These are phyloP conservation scores for Seriola quinqueradiata DNA, from an alignment of 2,113 vertebrate genomes.

Conservation along the genomic window DNA sequence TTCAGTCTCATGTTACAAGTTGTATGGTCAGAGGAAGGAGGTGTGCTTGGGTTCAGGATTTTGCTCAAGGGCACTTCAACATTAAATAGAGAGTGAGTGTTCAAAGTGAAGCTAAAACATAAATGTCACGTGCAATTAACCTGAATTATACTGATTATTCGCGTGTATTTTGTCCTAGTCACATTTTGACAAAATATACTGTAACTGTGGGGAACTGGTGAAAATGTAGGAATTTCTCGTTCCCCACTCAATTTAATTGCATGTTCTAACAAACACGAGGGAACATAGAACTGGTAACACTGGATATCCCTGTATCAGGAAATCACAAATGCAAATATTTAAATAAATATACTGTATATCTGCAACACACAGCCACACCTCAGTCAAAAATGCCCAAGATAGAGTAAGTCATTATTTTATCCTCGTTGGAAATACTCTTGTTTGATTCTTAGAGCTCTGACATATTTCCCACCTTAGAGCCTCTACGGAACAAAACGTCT, in stretches of 20 bases:
- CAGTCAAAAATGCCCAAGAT: neutral
- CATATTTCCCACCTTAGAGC: constrained; percentile 44
- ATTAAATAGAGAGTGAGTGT: neutral
- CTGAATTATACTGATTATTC: neutral
- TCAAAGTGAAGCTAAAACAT: neutral
- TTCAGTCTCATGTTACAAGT: neutral
- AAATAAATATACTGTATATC: neutral
- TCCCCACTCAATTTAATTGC: neutral
- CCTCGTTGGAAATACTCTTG: constrained; percentile 32
- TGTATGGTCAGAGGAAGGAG: neutral
- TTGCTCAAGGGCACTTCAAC: constrained; percentile 5
- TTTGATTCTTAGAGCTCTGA: constrained; percentile 30
- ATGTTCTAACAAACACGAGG: neutral
- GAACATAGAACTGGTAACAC: neutral
- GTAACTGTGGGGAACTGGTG: neutral
- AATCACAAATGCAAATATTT: neutral
- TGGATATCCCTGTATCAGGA: neutral
- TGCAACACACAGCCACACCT: constrained; percentile 13
- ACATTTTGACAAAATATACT: neutral
- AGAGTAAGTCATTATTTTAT: constrained; percentile 10
- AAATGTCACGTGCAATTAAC: neutral
- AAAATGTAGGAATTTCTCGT: neutral
- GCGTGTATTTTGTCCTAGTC: neutral
- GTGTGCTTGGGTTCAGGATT: neutral
- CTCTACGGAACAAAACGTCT: constrained; percentile 54